Conservation (phyloP, 2,888 invertebrate species). For the Chrysolina haemoptera region DNA sequence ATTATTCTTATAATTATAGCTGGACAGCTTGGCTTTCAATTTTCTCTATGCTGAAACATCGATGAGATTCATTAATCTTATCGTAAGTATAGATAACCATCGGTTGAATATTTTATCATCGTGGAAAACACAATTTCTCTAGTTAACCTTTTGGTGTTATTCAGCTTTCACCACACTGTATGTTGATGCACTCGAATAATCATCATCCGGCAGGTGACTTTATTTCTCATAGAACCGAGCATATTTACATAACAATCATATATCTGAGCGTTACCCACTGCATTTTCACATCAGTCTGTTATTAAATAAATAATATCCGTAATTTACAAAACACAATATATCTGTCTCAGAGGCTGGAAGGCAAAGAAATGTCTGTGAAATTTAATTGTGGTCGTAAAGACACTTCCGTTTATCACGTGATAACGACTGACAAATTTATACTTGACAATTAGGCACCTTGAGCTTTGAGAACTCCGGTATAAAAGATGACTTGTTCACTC, state of each 20-base stretch:
- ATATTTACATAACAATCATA: conserved; percentile 23
- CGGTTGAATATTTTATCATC: no score
- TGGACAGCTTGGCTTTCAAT: no score
- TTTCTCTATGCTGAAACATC: no score
- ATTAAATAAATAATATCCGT: conserved; percentile 45
- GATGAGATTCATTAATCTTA: no score
- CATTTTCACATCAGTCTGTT: conserved; percentile 23
- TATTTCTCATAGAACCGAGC: conserved; percentile 6
- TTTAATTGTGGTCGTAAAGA: conserved; percentile 52
- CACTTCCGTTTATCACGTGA: conserved; percentile 54
- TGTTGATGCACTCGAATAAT: not conserved
- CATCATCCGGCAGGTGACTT: conserved; percentile 16
- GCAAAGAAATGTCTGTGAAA: conserved; percentile 56
- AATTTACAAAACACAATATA: conserved; percentile 47
- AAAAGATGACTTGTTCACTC: conserved; percentile 24
- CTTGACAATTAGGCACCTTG: conserved; percentile 42
- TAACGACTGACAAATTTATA: conserved; percentile 51
- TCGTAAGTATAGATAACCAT: no score
- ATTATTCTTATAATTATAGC: no score
- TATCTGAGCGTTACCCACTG: conserved; percentile 7
- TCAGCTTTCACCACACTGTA: no score
- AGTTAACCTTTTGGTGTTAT: no score
- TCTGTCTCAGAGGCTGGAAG: conserved; percentile 39
- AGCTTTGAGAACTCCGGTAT: conserved; percentile 32
- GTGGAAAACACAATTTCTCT: no score